Evolutionary conservation across 2,797 vertebrate species (phyloP).

Genomic region (Chrosomus eos): DNA sequence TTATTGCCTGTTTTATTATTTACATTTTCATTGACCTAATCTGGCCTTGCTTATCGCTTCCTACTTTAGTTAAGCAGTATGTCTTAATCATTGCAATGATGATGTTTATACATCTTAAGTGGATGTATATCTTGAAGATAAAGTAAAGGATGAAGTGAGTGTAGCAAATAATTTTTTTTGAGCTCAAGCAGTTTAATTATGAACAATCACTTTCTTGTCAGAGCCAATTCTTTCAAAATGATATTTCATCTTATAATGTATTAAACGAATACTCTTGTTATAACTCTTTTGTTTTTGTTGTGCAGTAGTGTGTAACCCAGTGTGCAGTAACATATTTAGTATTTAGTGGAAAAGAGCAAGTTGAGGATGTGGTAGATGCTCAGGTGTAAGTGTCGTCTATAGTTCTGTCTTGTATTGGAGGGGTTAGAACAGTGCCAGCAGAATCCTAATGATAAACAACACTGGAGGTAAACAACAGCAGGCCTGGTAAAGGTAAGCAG

Average conservation of each 20-base stretch:
- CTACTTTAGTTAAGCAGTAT: neutral
- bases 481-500: constrained; percentile 79
- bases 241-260: constrained; percentile 41
- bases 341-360: neutral
- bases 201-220: constrained; percentile 33
- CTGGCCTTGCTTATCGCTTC: neutral
- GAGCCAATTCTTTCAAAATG: constrained; percentile 49
- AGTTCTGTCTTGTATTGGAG: constrained; percentile 52
- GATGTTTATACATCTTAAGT: constrained; percentile 9
- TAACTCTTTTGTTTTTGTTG: neutral
- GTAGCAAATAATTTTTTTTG: constrained; percentile 19
- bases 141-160: constrained; percentile 1
- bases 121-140: constrained; percentile 4
- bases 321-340: neutral
- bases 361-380: constrained; percentile 22
- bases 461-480: constrained; percentile 82
- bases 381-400: constrained; percentile 30
- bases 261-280: neutral
- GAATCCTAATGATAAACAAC: constrained; percentile 79
- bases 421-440: constrained; percentile 56
- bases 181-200: constrained; percentile 30
- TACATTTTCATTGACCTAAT: neutral
- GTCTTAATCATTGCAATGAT: constrained; percentile 15
- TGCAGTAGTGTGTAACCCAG: neutral
- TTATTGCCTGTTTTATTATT: constrained; percentile 14